Evolutionary conservation across 1,140 invertebrate genomes (phyloP).

Genomic region (Physella acuta): DNA sequence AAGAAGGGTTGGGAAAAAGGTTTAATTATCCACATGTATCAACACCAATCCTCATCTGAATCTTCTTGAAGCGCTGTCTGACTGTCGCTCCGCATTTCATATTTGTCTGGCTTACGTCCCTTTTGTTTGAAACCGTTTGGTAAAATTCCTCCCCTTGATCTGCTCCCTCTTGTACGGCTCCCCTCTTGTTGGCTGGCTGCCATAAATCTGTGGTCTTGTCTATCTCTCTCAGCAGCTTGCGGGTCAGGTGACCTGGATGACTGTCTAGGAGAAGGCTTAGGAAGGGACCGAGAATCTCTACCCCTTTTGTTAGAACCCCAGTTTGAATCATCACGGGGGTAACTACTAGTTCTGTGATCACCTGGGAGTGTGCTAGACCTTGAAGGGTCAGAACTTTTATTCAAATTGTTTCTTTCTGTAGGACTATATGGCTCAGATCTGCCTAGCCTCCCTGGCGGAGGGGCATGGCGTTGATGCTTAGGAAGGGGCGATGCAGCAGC

Average conservation of each 20-base stretch:
- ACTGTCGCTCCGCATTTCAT: conserved; percentile 50
- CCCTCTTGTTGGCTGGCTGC: conserved; percentile 20
- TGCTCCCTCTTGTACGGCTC: conserved; percentile 12
- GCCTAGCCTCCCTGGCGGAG: conserved; percentile 47
- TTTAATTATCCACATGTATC: not conserved
- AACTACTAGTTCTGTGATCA: conserved; percentile 28
- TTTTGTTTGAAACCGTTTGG: conserved; percentile 53
- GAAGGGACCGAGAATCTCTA: conserved; percentile 9
- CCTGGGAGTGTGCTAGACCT: conserved; percentile 12
- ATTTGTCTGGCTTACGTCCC: conserved; percentile 44
- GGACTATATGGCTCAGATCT: conserved; percentile 54
- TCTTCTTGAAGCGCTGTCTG: conserved; percentile 47
- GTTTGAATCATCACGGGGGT: conserved; percentile 26
- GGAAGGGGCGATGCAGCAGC: conserved; percentile 28
- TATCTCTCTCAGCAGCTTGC: conserved; percentile 4
- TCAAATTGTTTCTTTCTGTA: conserved; percentile 54
- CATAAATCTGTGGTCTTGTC: conserved; percentile 4
- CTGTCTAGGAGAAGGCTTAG: conserved; percentile 17
- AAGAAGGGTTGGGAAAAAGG: not conserved
- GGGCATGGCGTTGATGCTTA: conserved; percentile 36
- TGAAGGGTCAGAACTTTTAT: conserved; percentile 36
- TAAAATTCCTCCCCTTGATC: conserved; percentile 32
- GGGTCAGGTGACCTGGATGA: conserved; percentile 24
- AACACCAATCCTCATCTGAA: conserved; percentile 40
- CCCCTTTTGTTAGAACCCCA: conserved; percentile 29